Percentiles rank a stretch among this genome's conserved stretches.
phyloP scores from a whole-genome alignment of 2,113 vertebrate genomes.

The Rynchops niger region DNA sequence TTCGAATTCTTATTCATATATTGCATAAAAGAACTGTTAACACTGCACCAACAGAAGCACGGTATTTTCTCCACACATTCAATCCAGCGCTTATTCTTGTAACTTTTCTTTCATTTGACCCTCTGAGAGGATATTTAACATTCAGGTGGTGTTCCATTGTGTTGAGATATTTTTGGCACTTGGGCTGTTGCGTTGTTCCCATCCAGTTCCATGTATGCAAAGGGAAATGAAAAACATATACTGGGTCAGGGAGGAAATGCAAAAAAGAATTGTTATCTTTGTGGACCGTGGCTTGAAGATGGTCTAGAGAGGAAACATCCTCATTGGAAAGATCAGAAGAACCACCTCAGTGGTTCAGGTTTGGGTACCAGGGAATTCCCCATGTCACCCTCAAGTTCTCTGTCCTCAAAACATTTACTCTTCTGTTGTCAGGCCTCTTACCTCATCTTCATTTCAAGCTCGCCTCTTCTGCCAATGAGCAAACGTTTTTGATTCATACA shows the following conservation, averaged over 20 bases:
- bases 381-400: background rate
- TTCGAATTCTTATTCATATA: background rate
- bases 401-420: background rate
- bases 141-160: background rate
- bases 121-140: background rate
- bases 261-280: background rate
- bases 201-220: background rate
- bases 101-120: background rate
- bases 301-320: background rate
- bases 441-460: background rate
- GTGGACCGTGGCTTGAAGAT: background rate
- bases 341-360: background rate
- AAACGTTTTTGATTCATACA: background rate
- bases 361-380: background rate
- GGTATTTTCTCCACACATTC: background rate
- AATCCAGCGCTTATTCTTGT: background rate
- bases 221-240: background rate
- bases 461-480: background rate
- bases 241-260: fast-evolving
- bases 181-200: background rate
- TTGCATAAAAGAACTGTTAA: background rate
- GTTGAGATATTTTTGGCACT: background rate
- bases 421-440: background rate
- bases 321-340: background rate
- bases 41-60: background rate